Conservation (phyloP, 2,888 invertebrate genomes). For the Perizoma affinitatum region DNA sequence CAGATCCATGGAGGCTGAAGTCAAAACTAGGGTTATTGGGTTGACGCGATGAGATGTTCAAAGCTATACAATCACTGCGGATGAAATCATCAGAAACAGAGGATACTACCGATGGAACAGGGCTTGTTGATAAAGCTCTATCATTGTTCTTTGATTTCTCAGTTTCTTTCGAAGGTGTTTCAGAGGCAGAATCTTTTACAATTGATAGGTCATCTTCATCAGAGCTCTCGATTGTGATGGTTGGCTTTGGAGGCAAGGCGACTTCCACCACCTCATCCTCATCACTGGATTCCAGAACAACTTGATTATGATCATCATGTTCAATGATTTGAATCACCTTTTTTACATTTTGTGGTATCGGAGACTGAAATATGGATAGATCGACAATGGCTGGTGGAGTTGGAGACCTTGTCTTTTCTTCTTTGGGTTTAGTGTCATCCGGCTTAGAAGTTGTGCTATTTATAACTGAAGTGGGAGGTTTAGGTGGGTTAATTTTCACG, state of each 20-base stretch:
- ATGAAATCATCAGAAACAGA: conserved; percentile 81
- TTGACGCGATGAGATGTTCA: conserved; percentile 74
- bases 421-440: conserved; percentile 56
- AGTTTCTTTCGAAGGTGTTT: conserved; percentile 36
- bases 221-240: conserved; percentile 78
- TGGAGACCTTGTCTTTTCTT: conserved; percentile 50
- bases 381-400: conserved; percentile 47
- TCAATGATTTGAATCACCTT: conserved; percentile 69
- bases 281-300: conserved; percentile 71
- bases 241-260: conserved; percentile 74
- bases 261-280: conserved; percentile 80
- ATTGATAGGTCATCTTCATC: conserved; percentile 71
- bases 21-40: conserved; percentile 72
- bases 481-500: conserved; percentile 25
- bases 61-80: conserved; percentile 75
- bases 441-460: conserved; percentile 33
- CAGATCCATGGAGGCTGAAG: conserved; percentile 78
- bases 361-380: conserved; percentile 63
- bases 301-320: conserved; percentile 49
- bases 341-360: conserved; percentile 58
- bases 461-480: conserved; percentile 27
- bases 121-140: conserved; percentile 68
- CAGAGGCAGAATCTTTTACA: conserved; percentile 45
- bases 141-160: conserved; percentile 47
- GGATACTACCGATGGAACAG: conserved; percentile 77